phyloP scores from a whole-genome alignment of 2,888 invertebrate species.

The Drepana falcataria region DNA sequence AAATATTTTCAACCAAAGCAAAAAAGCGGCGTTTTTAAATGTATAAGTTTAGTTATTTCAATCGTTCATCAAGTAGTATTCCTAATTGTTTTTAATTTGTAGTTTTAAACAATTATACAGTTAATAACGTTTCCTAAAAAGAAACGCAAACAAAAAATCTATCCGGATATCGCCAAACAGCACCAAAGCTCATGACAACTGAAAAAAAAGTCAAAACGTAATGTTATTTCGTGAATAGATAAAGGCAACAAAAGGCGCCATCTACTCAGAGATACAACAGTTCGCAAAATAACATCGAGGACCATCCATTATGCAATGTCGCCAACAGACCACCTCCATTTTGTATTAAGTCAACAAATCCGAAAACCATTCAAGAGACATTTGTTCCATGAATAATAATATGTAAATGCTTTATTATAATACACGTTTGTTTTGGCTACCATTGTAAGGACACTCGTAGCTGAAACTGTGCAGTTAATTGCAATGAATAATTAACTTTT shows the following conservation, averaged over 20 bases:
- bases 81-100: too few species aligned
- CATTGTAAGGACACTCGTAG: conserved; percentile 18
- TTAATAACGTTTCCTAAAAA: too few species aligned
- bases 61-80: too few species aligned
- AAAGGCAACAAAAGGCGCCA: conserved; percentile 26
- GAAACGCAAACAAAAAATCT: not conserved
- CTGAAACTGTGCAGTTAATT: conserved; percentile 2
- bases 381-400: conserved; percentile 74
- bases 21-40: too few species aligned
- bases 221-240: not conserved
- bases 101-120: too few species aligned
- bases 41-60: too few species aligned
- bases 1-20: too few species aligned
- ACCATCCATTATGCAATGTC: conserved; percentile 58
- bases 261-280: conserved; percentile 40
- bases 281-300: conserved; percentile 52
- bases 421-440: conserved; percentile 6
- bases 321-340: conserved; percentile 63
- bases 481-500: conserved; percentile 1
- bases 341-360: conserved; percentile 75
- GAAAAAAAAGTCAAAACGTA: not conserved
- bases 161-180: not conserved
- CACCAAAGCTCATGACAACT: not conserved
- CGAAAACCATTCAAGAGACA: conserved; percentile 69
- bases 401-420: conserved; percentile 66